Conservation (phyloP, 2,113 vertebrate genomes). For the Bagarius yarrelli region DNA sequence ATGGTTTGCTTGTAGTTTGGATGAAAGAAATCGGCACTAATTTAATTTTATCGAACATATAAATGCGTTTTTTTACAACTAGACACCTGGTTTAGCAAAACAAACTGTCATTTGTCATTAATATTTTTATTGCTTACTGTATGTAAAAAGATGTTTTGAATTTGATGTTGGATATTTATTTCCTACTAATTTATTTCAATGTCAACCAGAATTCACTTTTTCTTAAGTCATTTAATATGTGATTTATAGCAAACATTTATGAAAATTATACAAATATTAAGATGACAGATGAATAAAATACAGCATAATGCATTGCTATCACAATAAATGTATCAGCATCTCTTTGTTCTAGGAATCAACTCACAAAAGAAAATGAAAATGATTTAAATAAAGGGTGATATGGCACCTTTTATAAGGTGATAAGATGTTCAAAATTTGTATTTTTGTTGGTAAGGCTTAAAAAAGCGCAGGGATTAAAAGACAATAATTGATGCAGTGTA, state of each 20-base stretch:
- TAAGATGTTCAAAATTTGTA: neutral
- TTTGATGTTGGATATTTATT: neutral
- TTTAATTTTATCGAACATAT: no score
- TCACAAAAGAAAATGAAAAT: neutral
- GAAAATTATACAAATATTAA: slow-evolving; percentile 14
- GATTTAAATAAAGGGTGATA: neutral
- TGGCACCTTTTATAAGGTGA: neutral
- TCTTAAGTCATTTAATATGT: neutral
- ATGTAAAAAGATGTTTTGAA: no score
- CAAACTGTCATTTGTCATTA: neutral
- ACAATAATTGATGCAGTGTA: neutral
- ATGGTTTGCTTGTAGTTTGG: no score
- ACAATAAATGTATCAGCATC: slow-evolving; percentile 4
- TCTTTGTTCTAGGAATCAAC: neutral
- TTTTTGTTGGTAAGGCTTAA: neutral
- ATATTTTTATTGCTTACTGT: no score
- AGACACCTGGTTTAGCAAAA: neutral
- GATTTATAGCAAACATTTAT: slow-evolving; percentile 13
- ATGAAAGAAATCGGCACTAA: no score
- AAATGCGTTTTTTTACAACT: neutral
- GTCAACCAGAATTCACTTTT: neutral
- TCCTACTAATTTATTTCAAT: neutral
- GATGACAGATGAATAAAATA: neutral
- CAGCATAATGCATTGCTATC: neutral
- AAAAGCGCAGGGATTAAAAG: neutral